Evolutionary conservation across 2,113 vertebrate species (phyloP), one percentile per base, ranked within the genome.

Genomic region (Microtus ochrogaster): DNA sequence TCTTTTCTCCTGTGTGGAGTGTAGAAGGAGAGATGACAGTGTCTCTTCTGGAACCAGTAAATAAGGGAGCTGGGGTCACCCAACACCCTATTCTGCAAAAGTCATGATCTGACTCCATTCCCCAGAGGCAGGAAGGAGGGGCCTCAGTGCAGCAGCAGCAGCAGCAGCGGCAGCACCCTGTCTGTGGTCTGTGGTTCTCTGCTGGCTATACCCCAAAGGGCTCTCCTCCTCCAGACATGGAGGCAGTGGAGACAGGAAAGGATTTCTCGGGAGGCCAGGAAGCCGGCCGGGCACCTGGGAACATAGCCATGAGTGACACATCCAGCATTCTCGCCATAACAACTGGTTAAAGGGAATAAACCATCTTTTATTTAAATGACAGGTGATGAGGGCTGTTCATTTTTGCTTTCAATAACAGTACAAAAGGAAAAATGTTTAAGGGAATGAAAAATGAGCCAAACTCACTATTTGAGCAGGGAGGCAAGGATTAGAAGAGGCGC

Each of bases 241-340:
- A 97, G 88, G 97, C 96, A 96, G 92, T 39, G 7, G 68, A 96
- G 97, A 97, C 96, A 92, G 94, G 90, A 97, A 96, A 96, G 94
- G 74, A 97, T 94, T 92, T 92, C 96, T 97, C 96, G 78, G 61
- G 85, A 93, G 91, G 89, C 96, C 90, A 91, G 66, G 96, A 97
- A 98, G 72, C 89, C 89, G 90, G 39, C 52, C 0, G 7, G 92
- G 81, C 94, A 96, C 97, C 97, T 97, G 96, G 97, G 92, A 97
- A 94, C 72, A 39, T 88, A 90, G 96, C 96, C 96, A 97, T 72
- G 65, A 58, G 90, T 92, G 92, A 90, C 92, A 91, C 44, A 61
- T 66, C 33, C 36, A n/a, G 77, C 90, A 92, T 97, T 96, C 97
- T 94, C 79, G 66, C 94, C 81, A 44, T 94, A 95, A 96, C 97